Base-by-base conservation (phyloP, 2,113 vertebrate species). In the Triplophysa rosa region DNA sequence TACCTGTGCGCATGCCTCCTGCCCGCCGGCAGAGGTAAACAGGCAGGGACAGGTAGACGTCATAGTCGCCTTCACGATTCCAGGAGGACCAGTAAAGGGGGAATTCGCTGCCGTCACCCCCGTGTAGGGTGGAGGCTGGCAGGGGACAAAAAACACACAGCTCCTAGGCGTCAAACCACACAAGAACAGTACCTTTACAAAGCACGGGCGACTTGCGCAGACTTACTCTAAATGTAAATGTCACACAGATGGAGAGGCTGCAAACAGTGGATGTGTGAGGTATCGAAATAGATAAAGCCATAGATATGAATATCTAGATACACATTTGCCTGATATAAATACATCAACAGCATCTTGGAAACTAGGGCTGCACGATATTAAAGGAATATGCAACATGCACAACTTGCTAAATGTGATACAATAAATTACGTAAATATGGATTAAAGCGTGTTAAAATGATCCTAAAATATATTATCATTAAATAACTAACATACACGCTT, bases 31-130 rank as follows among this genome's bases (percentile, higher is more conserved):
- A 94, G 88, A 94, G 90, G 89, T 93, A 94, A 63, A 93, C 92
- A 17, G 93, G 93, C 65, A 94, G 89, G 73, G 92, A 94, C 84
- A 94, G 92, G 91, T 94, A 94, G 86, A 93, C 93, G 78, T 94
- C 93, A 87, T 92, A 93, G 88, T 94, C 92, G 80, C 92, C 93
- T 82, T 94, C 92, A 68, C 92, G 90, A 90, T 93, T 94, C 93
- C 93, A 94, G 88, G 92, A 93, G 89, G 93, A 93, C 92, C 92
- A 94, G 92, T 94, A 93, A 89, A 94, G 91, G 0, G 93, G 93
- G 84, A 93, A 91, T 83, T 92, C 90, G 80, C 89, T 86, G 26
- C 91, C 91, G 80, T 92, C 91, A 77, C 91, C 92, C 87, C 91
- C 89, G 83, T 93, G 91, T 81, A 94, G 87, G 88, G 91, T 86